Evolutionary conservation across 2,113 vertebrate species (phyloP).

Genomic region (Tachysurus fulvidraco): DNA sequence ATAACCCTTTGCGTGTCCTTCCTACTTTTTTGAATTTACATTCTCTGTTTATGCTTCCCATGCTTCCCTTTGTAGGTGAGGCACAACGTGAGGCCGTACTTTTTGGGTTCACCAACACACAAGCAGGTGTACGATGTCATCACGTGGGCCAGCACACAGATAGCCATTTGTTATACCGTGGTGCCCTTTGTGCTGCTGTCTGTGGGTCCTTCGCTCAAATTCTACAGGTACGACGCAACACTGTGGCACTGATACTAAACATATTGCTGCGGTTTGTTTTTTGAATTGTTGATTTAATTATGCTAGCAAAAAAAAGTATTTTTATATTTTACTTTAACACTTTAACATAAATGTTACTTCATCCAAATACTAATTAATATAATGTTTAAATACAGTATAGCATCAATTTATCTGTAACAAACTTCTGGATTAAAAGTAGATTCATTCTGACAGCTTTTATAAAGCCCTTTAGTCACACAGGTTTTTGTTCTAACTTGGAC

Average conservation of each 20-base stretch:
- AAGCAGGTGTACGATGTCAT: slow-evolving; percentile 84
- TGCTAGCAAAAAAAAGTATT: no score
- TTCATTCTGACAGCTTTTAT: background rate
- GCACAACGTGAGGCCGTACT: slow-evolving; percentile 84
- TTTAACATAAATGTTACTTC: background rate
- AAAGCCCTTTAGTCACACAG: background rate
- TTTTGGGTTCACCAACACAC: slow-evolving; percentile 75
- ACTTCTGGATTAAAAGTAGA: background rate
- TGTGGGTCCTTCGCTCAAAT: slow-evolving; percentile 82
- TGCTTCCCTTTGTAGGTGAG: slow-evolving; percentile 76
- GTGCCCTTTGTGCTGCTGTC: slow-evolving; percentile 93
- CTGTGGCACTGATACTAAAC: background rate
- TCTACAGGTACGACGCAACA: slow-evolving; percentile 79
- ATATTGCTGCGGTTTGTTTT: background rate
- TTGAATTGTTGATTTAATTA: no score
- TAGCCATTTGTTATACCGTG: slow-evolving; percentile 91
- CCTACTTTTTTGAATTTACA: background rate
- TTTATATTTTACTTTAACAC: no score
- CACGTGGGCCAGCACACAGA: slow-evolving; percentile 86
- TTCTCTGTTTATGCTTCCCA: slow-evolving; percentile 9
- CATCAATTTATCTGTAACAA: no score
- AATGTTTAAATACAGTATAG: no score
- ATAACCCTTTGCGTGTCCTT: background rate
- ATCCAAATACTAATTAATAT: background rate
- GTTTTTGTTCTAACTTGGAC: background rate